Evolutionary conservation across 1,140 invertebrate species (phyloP), one percentile per base, ranked within the genome.

Genomic region (Eubasilissa regina): DNA sequence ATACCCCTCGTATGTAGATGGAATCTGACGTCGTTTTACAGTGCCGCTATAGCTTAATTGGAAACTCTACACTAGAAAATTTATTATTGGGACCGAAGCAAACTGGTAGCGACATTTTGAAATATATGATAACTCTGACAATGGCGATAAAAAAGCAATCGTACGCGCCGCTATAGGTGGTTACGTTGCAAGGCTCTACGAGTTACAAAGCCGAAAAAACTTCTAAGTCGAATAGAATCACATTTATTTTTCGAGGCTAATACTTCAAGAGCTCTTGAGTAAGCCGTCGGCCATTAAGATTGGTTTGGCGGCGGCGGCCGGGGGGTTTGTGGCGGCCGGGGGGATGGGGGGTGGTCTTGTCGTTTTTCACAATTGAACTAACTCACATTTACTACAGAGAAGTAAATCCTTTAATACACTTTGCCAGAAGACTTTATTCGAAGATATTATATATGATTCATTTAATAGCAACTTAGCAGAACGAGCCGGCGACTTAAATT

Each of bases 341-440:
- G 19, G 43, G 64, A 21, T 9, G 60, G 43, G 43, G 15, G 19
- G 64, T 35, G 64, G 44, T 19, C 47, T 11, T 45, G 13, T 68
- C 64, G 64, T 68, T 68, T 68, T 68, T 68, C 64, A 68, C 64
- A 68, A 68, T 68, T 68, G 44, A 68, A 48, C 64, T 68, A 9
- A 10, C 44, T 68, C 64, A 13, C 44, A 45, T 45, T 47, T 44
- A 45, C 64, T 21, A 13, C 0, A 12, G 8, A 6, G 55, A 19
- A 44, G 44, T 17, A 48, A 45, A 68, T 68, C 64, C 44, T 21
- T 47, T 68, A 45, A 68, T 47, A 17, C 6, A 12, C 15, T 45
- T 68, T 47, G 13, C 44, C 44, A 9, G 6, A 0, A 35, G 35
- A 64, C 35, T 35, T 43, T 64, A 19, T 19, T 58, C 55, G 15